A percentile compares a stretch with the other conserved stretches of the same genome.
Evolutionary conservation across 2,888 invertebrate species (phyloP).

Genomic region (Agrochola lota): DNA sequence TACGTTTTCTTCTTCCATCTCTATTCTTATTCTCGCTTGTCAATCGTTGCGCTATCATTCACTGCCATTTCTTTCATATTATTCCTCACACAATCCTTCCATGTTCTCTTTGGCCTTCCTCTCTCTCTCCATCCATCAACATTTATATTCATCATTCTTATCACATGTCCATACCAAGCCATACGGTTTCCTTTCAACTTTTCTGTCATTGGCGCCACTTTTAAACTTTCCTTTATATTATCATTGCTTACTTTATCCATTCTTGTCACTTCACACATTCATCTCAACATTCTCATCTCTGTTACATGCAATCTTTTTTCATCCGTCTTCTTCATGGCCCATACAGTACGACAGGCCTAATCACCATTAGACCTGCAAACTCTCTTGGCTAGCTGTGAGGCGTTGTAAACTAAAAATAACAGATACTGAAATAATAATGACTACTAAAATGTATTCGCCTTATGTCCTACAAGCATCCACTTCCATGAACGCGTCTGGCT

Average conservation of each 20-base stretch:
- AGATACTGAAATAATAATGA: conserved; percentile 5
- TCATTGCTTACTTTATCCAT: neutral
- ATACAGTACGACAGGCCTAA: neutral
- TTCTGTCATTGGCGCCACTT: neutral
- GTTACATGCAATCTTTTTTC: neutral
- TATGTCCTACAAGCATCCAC: conserved; percentile 2
- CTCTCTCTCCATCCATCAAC: no score
- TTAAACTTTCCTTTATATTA: neutral
- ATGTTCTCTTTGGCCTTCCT: no score
- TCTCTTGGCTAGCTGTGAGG: neutral
- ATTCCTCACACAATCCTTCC: no score
- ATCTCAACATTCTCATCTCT: neutral
- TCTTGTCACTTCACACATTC: neutral
- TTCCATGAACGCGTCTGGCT: neutral
- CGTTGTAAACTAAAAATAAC: neutral
- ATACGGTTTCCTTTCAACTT: neutral
- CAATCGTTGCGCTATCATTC: no score
- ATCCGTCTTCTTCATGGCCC: neutral
- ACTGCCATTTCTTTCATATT: no score
- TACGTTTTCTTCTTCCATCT: no score
- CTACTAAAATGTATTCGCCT: conserved; percentile 3
- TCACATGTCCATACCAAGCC: neutral
- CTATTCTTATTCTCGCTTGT: no score
- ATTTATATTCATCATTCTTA: neutral
- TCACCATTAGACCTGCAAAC: neutral